Conservation (phyloP, 2,888 invertebrate genomes). For the Spodoptera picta region DNA sequence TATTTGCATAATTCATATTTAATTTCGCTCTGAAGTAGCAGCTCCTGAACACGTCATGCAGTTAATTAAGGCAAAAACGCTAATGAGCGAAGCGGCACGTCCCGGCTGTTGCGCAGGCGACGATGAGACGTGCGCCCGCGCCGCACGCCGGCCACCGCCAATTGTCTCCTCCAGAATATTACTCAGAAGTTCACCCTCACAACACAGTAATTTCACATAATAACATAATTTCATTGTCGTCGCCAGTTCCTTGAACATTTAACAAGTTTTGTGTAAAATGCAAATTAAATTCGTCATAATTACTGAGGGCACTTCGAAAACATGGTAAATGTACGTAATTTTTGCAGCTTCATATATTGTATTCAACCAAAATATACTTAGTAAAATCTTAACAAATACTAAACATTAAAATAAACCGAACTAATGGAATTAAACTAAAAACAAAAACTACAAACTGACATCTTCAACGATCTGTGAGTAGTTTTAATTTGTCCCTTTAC, state of each 20-base stretch:
- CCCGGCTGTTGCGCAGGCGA: slow-evolving; percentile 36
- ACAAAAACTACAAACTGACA: slow-evolving; percentile 8
- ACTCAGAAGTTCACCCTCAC: slow-evolving; percentile 53
- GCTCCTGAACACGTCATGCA: slow-evolving; percentile 19
- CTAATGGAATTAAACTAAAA: not conserved
- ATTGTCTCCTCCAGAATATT: slow-evolving; percentile 42
- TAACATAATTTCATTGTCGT: slow-evolving; percentile 63
- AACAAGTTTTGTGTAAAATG: slow-evolving; percentile 61
- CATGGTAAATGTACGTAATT: slow-evolving; percentile 24
- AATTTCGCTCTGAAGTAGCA: slow-evolving; percentile 24
- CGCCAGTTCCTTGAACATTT: slow-evolving; percentile 46
- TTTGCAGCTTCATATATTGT: slow-evolving; percentile 19
- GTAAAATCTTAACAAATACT: too few relatives aligned
- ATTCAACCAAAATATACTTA: slow-evolving; percentile 4
- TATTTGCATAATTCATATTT: slow-evolving; percentile 48
- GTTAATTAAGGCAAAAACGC: slow-evolving; percentile 52
- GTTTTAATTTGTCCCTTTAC: slow-evolving; percentile 28
- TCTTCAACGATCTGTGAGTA: slow-evolving; percentile 8
- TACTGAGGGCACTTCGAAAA: slow-evolving; percentile 25
- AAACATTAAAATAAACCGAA: too few relatives aligned
- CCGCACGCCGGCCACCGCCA: slow-evolving; percentile 37
- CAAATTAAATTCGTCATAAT: slow-evolving; percentile 59
- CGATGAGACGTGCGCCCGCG: slow-evolving; percentile 38
- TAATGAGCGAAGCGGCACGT: slow-evolving; percentile 43
- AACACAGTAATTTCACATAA: slow-evolving; percentile 60